Evolutionary conservation across 2,797 vertebrate species (phyloP), one percentile per base, ranked within the genome.

Genomic region (Chiroxiphia lanceolata): DNA sequence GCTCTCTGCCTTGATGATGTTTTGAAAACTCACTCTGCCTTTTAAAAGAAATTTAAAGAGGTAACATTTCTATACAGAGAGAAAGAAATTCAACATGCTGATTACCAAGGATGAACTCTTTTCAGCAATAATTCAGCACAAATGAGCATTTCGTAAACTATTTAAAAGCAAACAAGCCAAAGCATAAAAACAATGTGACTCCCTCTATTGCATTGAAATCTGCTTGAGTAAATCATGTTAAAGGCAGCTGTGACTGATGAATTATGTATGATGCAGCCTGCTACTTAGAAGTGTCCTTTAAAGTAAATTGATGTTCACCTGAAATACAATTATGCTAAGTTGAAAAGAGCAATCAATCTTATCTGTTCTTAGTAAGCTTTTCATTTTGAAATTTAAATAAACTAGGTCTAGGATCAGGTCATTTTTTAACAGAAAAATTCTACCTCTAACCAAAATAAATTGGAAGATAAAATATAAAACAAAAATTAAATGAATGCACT

Each of bases 241-340:
- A 95, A 90, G 95, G 94, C 97, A 96, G 92, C 94, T 96, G 95
- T 98, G 97, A 98, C 97, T 97, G 97, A 98, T 98, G 98, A 98
- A 98, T 98, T 98, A 98, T 98, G 98, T 98, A 98, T 98, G 97
- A 97, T 96, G 95, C 97, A 97, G 97, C 96, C 97, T 98, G 97
- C 97, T 98, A 98, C 98, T 98, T 98, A 98, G 97, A 98, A 98
- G 97, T 98, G 98, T 98, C 98, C 97, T 98, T 98, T 98, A 98
- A 98, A 98, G 96, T 98, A 98, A 98, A 98, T 98, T 98, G 98
- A 98, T 98, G 98, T 98, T 98, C 98, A 98, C 98, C 98, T 98
- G 98, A 98, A 98, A 98, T 97, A 98, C 98, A 98, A 98, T 98
- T 98, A 98, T 97, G 97, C 97, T 97, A 98, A 98, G 97, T 97